phyloP scores from a whole-genome alignment of 2,888 invertebrate genomes.

The Stenotaenia linearis region DNA sequence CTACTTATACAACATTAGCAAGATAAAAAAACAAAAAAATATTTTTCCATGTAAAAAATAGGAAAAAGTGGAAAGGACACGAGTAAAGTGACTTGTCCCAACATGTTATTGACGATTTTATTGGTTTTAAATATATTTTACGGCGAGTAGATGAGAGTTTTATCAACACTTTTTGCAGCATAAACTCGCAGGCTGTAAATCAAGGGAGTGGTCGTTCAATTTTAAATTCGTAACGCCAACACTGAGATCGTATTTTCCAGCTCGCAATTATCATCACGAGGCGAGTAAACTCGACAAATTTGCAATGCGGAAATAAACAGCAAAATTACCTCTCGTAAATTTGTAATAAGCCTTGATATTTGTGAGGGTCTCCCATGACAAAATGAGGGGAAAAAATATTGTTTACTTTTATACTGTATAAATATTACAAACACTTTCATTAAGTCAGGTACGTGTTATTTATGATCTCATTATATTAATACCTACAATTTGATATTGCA shows the following conservation, averaged over 20 bases:
- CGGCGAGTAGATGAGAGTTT: background rate
- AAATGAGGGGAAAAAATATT: background rate
- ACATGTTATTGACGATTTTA: too few species aligned
- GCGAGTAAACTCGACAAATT: constrained; percentile 26
- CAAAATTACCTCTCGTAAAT: background rate
- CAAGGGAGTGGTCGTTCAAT: background rate
- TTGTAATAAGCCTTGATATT: constrained; percentile 1
- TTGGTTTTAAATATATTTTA: background rate
- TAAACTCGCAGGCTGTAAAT: background rate
- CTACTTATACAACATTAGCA: background rate
- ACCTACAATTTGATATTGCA: constrained; percentile 11
- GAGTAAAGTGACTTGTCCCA: background rate
- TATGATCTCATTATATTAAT: constrained; percentile 17
- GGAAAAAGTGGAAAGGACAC: background rate
- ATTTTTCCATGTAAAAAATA: background rate
- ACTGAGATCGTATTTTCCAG: background rate
- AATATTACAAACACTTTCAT: background rate
- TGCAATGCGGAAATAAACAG: background rate
- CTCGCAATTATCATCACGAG: background rate
- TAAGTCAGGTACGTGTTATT: background rate
- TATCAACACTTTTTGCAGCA: background rate
- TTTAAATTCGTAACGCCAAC: background rate
- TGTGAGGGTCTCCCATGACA: background rate
- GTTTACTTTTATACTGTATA: background rate
- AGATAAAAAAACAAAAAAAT: background rate